Evolutionary conservation across 2,888 invertebrate species (phyloP).

Genomic region (Auanema sp.): DNA sequence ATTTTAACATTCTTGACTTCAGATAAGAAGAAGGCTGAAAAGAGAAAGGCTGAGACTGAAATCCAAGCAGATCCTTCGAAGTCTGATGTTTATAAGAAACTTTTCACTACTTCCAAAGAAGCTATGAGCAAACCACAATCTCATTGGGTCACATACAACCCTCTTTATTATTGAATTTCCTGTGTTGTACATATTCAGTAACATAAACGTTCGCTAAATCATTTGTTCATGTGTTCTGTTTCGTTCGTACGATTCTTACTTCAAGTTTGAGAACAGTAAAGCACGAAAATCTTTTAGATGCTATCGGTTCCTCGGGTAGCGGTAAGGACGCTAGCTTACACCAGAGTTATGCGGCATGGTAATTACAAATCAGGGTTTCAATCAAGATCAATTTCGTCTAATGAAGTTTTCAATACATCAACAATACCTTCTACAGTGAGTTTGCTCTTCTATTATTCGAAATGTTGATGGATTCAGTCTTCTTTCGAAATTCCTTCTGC

Average conservation of each 20-base stretch:
- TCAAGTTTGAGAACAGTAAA: background rate
- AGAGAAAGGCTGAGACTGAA: conserved; percentile 42
- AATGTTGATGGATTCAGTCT: background rate
- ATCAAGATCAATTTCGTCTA: conserved; percentile 26
- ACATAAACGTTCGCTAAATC: background rate
- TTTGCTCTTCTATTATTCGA: background rate
- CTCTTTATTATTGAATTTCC: conserved; percentile 68
- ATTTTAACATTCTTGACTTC: background rate
- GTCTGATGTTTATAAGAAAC: conserved; percentile 87
- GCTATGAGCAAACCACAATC: conserved; percentile 85
- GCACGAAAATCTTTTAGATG: conserved; percentile 24
- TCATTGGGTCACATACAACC: conserved; percentile 98
- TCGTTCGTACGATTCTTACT: background rate
- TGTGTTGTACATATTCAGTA: conserved; percentile 7
- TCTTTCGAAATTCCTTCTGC: conserved; percentile 29
- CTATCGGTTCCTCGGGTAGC: conserved; percentile 34
- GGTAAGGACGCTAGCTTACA: conserved; percentile 12
- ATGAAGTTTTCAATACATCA: conserved; percentile 31
- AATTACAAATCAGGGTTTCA: conserved; percentile 9
- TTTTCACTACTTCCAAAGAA: conserved; percentile 86
- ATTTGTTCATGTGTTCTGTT: background rate
- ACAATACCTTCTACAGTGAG: conserved; percentile 16
- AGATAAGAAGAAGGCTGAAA: conserved; percentile 31
- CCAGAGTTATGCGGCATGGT: conserved; percentile 12
- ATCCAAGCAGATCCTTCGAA: conserved; percentile 78